These are phyloP conservation scores for Carposina sasakii DNA, from an alignment of 1,140 invertebrate species.

Conservation along the genomic window DNA sequence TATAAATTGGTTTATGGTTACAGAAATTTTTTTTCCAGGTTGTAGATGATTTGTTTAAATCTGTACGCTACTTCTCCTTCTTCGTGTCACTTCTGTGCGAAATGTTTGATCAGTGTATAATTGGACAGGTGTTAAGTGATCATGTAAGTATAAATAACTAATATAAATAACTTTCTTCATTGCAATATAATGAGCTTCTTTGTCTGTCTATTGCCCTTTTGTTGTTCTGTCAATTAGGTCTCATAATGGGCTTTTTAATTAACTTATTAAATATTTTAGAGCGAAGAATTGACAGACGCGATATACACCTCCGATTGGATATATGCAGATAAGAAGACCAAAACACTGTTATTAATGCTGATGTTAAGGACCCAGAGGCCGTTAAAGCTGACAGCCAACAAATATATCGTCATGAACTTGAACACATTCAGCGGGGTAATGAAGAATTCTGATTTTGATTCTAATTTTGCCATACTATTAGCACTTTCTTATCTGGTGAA, in stretches of 20 bases:
- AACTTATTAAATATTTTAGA: slow-evolving; percentile 33
- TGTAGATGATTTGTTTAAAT: slow-evolving; percentile 44
- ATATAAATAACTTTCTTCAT: neutral
- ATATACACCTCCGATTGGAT: slow-evolving; percentile 53
- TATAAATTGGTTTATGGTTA: too few relatives aligned
- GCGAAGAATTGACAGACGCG: slow-evolving; percentile 36
- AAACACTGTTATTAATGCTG: slow-evolving; percentile 46
- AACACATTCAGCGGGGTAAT: slow-evolving; percentile 50
- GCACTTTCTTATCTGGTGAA: too few relatives aligned
- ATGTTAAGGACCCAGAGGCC: slow-evolving; percentile 57
- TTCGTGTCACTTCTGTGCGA: slow-evolving; percentile 45
- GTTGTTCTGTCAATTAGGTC: neutral
- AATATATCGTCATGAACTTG: slow-evolving; percentile 56
- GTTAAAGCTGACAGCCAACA: slow-evolving; percentile 47
- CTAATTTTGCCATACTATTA: too few relatives aligned
- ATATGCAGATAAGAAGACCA: slow-evolving; percentile 37
- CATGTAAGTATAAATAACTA: slow-evolving; percentile 35
- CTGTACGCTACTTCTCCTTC: slow-evolving; percentile 44
- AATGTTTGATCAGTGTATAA: slow-evolving; percentile 44
- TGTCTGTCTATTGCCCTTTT: neutral
- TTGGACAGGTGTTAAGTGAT: slow-evolving; percentile 51
- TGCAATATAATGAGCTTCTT: neutral
- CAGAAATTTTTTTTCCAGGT: slow-evolving; percentile 35
- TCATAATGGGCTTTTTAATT: too few relatives aligned
- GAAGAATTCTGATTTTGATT: slow-evolving; percentile 4